Base-by-base conservation (phyloP, 1,140 invertebrate genomes). In the Drosophila murphyi region DNA sequence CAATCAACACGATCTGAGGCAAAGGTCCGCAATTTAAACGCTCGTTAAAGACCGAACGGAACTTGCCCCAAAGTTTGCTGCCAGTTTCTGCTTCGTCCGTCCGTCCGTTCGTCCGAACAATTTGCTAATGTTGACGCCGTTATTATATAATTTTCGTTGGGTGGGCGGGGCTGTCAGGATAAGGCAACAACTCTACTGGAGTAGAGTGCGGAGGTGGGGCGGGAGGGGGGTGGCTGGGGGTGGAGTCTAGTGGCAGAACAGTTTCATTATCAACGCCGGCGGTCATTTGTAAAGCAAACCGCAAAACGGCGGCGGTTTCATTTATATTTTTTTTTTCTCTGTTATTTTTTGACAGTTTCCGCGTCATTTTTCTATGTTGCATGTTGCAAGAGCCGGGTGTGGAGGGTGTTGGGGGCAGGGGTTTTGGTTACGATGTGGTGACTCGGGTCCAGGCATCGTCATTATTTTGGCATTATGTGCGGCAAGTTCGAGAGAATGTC, bases 51-150 rank as follows among this genome's bases (percentile, higher is more conserved):
- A 52, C 45, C n/a, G 32, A 51, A 56, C 35, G 48, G 68, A 72
- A 85, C 65, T 56, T 56, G 54, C 55, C 78, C 43, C 39, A 65
- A 82, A 75, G 31, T 52, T 32, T 6, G 6, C 8, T 47, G 51
- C 43, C 7, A 60, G 62, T 43, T 56, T 54, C 3, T 20, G 20
- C 57, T 45, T 35, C 39, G 43, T 62, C 76, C 72, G 64, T 71
- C 1, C 20, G 20, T 20, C 20, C 20, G 1, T 20, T 2, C 1
- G 20, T 20, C 20, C 64, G 48, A 61, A 90, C 86, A 89, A 90
- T 89, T 89, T 89, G 85, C 85, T 89, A 89, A 89, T 89, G 85
- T 89, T 89, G 78, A 89, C 85, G 86, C 85, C 80, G 83, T 89
- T 89, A 81, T 89, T 88, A 62, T 88, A 89, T 89, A 88, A 88